Conservation (phyloP, 2,888 invertebrate species). For the Brachyopa scutellaris region DNA sequence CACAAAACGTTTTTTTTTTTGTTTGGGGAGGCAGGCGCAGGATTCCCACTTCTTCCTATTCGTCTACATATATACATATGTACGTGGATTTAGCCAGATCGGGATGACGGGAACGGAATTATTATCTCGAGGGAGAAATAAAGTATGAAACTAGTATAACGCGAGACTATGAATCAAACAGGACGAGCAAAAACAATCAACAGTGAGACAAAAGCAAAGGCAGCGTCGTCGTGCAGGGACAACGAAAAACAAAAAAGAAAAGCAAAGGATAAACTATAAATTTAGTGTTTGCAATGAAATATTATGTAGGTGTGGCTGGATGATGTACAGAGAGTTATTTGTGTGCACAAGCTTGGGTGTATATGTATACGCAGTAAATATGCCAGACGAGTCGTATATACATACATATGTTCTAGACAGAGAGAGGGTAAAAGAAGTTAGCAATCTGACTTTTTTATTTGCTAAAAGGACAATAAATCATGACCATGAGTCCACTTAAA, state of each 20-base stretch:
- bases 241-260: conserved; percentile 18
- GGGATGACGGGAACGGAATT: neutral
- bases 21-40: neutral
- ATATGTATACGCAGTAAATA: conserved; percentile 56
- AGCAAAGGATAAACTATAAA: conserved; percentile 72
- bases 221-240: neutral
- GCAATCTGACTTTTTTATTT: conserved; percentile 71
- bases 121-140: conserved; percentile 67
- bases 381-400: neutral
- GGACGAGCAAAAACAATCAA: conserved; percentile 64
- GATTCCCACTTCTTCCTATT: no score
- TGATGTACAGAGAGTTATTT: conserved; percentile 66
- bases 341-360: conserved; percentile 33
- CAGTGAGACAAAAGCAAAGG: conserved; percentile 48
- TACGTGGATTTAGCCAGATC: conserved; percentile 2
- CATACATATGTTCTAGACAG: conserved; percentile 2
- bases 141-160: conserved; percentile 70
- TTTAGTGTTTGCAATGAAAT: conserved; percentile 69
- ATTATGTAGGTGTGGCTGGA: conserved; percentile 72
- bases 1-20: neutral
- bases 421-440: conserved; percentile 25
- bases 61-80: conserved; percentile 26
- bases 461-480: conserved; percentile 71
- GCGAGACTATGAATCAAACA: conserved; percentile 67
- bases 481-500: conserved; percentile 67